A percentile compares a stretch with the other conserved stretches of the same genome.
Conservation (phyloP, 2,888 invertebrate species). For the Chrysolina haemoptera region DNA sequence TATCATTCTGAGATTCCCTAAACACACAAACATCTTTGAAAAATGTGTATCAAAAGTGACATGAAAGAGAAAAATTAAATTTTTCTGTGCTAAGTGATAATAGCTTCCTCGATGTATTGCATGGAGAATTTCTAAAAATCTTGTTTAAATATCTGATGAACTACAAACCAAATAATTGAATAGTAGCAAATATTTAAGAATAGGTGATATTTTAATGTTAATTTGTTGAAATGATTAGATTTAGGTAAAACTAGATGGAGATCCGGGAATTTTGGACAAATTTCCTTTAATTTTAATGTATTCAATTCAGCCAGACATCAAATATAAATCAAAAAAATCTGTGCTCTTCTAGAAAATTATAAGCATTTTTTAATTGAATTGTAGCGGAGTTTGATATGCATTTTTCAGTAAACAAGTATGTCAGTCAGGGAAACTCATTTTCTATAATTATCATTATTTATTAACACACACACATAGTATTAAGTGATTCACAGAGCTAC, state of each 20-base stretch:
- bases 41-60: conserved; percentile 16
- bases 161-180: background rate
- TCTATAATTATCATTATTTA: conserved; percentile 49
- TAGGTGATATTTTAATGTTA: background rate
- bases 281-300: too few relatives aligned
- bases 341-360: too few relatives aligned
- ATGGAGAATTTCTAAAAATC: background rate
- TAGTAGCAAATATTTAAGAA: background rate
- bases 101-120: background rate
- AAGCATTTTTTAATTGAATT: background rate
- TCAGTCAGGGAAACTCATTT: conserved; percentile 34
- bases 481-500: conserved; percentile 45
- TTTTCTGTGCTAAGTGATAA: background rate
- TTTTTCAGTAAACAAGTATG: conserved; percentile 38
- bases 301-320: too few relatives aligned
- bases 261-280: too few relatives aligned
- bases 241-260: too few relatives aligned
- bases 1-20: conserved; percentile 36
- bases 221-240: too few relatives aligned
- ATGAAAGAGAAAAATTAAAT: background rate
- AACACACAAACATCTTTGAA: conserved; percentile 14
- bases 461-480: conserved; percentile 41
- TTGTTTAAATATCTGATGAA: background rate
- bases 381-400: conserved; percentile 23
- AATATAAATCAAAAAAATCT: too few relatives aligned